Base-by-base conservation (phyloP, 1,140 invertebrate species). In the Diprion similis region DNA sequence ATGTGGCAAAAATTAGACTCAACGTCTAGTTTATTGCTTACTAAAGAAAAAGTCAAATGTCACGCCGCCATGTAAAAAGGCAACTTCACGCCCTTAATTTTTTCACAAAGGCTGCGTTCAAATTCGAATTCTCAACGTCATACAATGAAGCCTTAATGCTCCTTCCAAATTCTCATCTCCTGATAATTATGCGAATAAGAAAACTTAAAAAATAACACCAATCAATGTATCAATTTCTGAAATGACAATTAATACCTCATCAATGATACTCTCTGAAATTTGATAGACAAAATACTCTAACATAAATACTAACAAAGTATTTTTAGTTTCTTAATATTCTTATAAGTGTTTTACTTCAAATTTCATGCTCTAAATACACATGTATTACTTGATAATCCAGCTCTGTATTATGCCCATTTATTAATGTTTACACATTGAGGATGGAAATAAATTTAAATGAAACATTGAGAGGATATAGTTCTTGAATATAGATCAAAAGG, bases 1-100 rank as follows among this genome's bases (percentile, higher is more conserved):
- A 67, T 18, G 65, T 67, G 51, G 24, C n/a, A 18, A 13, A 73
- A 70, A 70, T 47, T 46, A 70, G 47, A 71, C 24, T 48, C 37
- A 17, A 13, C 19, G n/a, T 59, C 48, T n/a, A 37, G 68, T 77
- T 71, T 45, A 17, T 70, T 10, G 18, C 37, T 13, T 17, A n/a
- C n/a, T 37, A 64, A 37, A 67, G 46, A 71, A 80, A 37, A 81
- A 80, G 46, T 78, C 65, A 73, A 80, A 79, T 83, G 79, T 84
- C 81, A 83, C 76, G 78, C 79, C 46, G 71, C 71, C 71, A 70
- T 75, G 70, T 69, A 73, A 48, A 71, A 75, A 75, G 69, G 70
- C 71, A 75, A 78, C 73, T 82, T 78, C 73, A 78, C 73, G 73
- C 73, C 66, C 70, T 70, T 76, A 37, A n/a, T 64, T 70, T 67